phyloP scores from a whole-genome alignment of 37 sponge, comb jelly and placozoan genomes.

The Beroe ovata region DNA sequence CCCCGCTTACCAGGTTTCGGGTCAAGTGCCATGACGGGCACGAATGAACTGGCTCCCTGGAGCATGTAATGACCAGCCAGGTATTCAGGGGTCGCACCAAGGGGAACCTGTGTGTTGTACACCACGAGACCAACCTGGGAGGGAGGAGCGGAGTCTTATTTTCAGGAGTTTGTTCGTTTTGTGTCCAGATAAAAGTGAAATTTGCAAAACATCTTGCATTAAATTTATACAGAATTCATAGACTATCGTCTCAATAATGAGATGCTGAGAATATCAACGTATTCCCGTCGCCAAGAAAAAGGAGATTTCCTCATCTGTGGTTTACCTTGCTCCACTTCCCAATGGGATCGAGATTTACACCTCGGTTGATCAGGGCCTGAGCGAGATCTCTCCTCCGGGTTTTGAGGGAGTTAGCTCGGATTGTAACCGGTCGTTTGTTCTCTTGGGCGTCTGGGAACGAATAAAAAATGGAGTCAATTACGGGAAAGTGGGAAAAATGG shows the following conservation, averaged over 20 bases:
- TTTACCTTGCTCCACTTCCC: constrained; percentile 81
- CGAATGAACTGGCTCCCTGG: constrained; percentile 95
- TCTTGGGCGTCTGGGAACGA: constrained; percentile 87
- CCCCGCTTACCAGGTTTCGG: constrained; percentile 68
- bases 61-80: constrained; percentile 97
- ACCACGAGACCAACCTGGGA: constrained; percentile 96
- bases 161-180: too few relatives aligned
- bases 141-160: too few relatives aligned
- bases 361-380: constrained; percentile 88
- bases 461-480: not conserved
- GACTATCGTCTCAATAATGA: too few relatives aligned
- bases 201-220: too few relatives aligned
- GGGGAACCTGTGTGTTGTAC: constrained; percentile 92
- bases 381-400: constrained; percentile 92
- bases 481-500: not conserved
- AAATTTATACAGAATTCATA: too few relatives aligned
- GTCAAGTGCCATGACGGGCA: constrained; percentile 97
- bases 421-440: constrained; percentile 89
- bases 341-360: constrained; percentile 97
- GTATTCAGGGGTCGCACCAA: constrained; percentile 99
- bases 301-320: too few relatives aligned
- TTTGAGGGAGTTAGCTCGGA: constrained; percentile 93
- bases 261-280: too few relatives aligned
- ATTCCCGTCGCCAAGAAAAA: too few relatives aligned
- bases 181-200: too few relatives aligned